Base-by-base conservation (phyloP, 2,797 vertebrate genomes). In the Phrynocephalus vlangalii region DNA sequence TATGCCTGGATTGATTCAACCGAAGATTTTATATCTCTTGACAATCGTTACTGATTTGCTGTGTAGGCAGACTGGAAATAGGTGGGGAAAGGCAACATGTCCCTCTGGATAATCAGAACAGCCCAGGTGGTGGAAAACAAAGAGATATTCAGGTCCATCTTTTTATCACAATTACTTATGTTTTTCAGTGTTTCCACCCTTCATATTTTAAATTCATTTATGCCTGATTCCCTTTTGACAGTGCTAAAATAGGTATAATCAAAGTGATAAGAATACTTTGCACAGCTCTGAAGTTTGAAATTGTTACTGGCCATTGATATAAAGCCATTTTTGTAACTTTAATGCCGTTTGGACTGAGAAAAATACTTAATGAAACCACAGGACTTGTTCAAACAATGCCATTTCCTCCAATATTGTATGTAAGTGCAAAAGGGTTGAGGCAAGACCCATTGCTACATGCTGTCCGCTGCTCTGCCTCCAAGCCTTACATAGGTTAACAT, bases 181-280 rank as follows among this genome's bases (percentile, higher is more conserved):
- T 44, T 5, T 44, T 44, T 44, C 38, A 44, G 38, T 44, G 38
- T 44, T 44, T 44, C 38, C 2, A 44, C 38, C 38, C 38, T 44
- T 44, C 38, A 44, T 44, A 5, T 89, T 93, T 92, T 93, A 90
- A 94, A 89, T 90, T 91, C 87, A 60, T 93, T 70, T 79, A 84
- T 90, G 63, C 52, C 20, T 92, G 88, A 76, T 80, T 92, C 93
- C 15, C 83, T 22, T 92, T 56, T 79, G 88, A 89, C 67, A 73
- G 82, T 85, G 70, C 91, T 81, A n/a, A 94, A 87, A 89, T 92
- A 30, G 38, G 38, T 44, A 66, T 63, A 90, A 33, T 60, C 26
- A 77, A 38, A 83, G 48, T 87, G 75, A 78, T 28, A 1, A 10
- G 68, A 16, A 30, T 22, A n/a, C 66, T 20, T 67, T 76, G 79